Evolutionary conservation across 2,797 vertebrate genomes (phyloP).

Genomic region (Salarias fasciatus): DNA sequence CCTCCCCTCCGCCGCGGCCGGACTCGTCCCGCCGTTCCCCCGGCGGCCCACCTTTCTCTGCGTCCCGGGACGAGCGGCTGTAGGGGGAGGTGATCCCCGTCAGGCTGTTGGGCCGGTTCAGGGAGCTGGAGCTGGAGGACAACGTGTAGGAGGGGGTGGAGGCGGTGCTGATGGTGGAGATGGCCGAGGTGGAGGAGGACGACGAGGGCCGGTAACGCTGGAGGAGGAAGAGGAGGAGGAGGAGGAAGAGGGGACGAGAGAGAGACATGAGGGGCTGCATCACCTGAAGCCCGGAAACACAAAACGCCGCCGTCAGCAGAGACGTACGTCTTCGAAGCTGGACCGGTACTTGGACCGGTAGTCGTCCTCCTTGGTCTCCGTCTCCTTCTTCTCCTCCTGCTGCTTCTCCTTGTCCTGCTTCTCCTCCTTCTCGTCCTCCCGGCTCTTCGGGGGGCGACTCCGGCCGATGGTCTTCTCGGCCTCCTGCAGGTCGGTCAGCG

Average conservation of each 20-base stretch:
- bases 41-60: constrained; percentile 88
- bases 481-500: constrained; percentile 97
- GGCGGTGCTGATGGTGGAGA: constrained; percentile 86
- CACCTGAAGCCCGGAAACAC: too few relatives aligned
- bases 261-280: too few relatives aligned
- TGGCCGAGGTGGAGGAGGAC: constrained; percentile 83
- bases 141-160: constrained; percentile 82
- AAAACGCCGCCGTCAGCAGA: too few relatives aligned
- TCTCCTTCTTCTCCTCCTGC: constrained; percentile 96
- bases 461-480: constrained; percentile 97
- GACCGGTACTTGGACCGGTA: constrained; percentile 94
- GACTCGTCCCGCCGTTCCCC: too few relatives aligned
- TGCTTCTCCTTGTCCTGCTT: constrained; percentile 97
- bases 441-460: constrained; percentile 87
- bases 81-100: constrained; percentile 95
- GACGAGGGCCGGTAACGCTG: constrained; percentile 88
- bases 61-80: constrained; percentile 89
- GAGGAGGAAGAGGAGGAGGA: neutral
- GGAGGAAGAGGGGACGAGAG: neutral
- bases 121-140: constrained; percentile 87
- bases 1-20: too few relatives aligned
- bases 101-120: constrained; percentile 96
- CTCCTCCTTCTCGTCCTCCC: constrained; percentile 96
- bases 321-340: constrained; percentile 90
- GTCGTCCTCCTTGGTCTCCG: constrained; percentile 93